These are phyloP conservation scores for Stramonita haemastoma DNA, from an alignment of 2,888 invertebrate species.

Conservation along the genomic window DNA sequence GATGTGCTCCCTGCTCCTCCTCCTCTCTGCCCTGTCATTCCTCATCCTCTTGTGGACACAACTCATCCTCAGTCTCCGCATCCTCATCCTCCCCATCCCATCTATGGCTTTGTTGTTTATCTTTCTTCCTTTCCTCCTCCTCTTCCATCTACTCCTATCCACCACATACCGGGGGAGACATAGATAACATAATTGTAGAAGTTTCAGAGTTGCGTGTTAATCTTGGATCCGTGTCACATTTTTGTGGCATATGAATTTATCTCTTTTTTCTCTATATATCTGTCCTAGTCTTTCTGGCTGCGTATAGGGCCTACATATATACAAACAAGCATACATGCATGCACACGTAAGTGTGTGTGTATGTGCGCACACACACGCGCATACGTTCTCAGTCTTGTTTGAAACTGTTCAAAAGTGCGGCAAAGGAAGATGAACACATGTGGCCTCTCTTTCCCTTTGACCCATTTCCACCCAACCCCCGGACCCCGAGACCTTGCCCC, in stretches of 20 bases:
- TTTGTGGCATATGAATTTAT: background rate
- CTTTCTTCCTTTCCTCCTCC: background rate
- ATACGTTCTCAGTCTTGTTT: background rate
- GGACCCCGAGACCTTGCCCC: too few relatives aligned
- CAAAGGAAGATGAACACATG: too few relatives aligned
- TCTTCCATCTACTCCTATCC: background rate
- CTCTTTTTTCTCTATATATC: background rate
- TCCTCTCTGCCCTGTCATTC: background rate
- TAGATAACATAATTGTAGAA: too few relatives aligned
- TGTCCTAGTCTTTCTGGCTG: background rate
- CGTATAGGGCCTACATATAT: background rate
- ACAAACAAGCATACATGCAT: background rate
- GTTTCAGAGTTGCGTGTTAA: too few relatives aligned
- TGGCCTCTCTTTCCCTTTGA: too few relatives aligned
- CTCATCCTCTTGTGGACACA: background rate
- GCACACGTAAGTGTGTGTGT: background rate
- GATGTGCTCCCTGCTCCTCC: background rate
- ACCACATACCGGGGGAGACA: background rate
- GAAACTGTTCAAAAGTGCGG: too few relatives aligned
- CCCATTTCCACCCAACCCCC: too few relatives aligned
- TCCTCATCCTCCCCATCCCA: background rate
- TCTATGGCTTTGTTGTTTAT: background rate
- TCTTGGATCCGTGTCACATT: too few relatives aligned
- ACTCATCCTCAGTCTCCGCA: background rate
- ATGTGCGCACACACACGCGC: background rate